Percentiles rank a stretch among this genome's conserved stretches.
Evolutionary conservation across 2,888 invertebrate genomes (phyloP).

Genomic region (Trileptium ribeirensis): DNA sequence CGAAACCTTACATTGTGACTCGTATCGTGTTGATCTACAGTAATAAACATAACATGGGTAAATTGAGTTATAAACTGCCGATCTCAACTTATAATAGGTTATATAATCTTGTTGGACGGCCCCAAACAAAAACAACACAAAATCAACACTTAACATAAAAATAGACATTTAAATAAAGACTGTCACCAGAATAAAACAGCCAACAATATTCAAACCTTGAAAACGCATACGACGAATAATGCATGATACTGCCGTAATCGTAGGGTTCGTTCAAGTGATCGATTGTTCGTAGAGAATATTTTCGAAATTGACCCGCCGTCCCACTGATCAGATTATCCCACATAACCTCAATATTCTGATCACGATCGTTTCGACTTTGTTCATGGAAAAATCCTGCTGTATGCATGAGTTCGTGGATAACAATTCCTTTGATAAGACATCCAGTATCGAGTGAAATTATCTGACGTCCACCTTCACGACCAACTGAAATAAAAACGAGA

Average conservation of each 20-base stretch:
- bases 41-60: too few species aligned
- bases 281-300: not conserved
- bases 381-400: constrained; percentile 5
- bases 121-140: too few species aligned
- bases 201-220: not conserved
- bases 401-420: constrained; percentile 7
- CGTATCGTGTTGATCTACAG: too few species aligned
- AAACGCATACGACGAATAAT: not conserved
- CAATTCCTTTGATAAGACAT: not conserved
- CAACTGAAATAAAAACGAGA: not conserved
- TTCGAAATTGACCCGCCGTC: not conserved
- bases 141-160: too few species aligned
- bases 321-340: not conserved
- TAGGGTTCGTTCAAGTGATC: not conserved
- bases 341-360: not conserved
- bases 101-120: too few species aligned
- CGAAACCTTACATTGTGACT: too few species aligned
- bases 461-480: not conserved
- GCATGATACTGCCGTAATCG: constrained; percentile 11
- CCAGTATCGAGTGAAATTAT: not conserved
- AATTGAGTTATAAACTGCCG: too few species aligned
- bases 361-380: not conserved
- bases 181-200: too few species aligned
- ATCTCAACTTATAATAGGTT: too few species aligned
- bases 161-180: too few species aligned